Base-by-base conservation (phyloP, 2,113 vertebrate genomes). In the Columbina picui region DNA sequence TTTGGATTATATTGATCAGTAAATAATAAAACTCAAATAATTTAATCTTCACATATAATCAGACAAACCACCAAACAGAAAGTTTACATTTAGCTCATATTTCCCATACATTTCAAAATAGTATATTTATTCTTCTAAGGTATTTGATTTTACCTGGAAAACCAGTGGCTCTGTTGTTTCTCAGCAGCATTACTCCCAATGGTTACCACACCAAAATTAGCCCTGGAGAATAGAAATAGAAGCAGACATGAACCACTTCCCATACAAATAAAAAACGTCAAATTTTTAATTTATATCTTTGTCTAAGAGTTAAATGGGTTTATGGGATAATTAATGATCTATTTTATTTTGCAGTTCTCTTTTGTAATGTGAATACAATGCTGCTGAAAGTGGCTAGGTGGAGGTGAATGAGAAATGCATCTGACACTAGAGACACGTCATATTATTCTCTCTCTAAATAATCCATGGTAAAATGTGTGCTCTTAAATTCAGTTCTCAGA, bases 21-120 rank as follows among this genome's bases (percentile, higher is more conserved):
- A 76, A 87, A 49, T 56, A 70, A 71, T 38, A 5, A 83, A 74
- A 55, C 1, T 55, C 57, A 47, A 52, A 50, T 20, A 67, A 52
- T 25, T 63, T n/a, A n/a, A 27, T 61, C 25, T 82, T 78, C 52
- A 59, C 1, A 87, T 8, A 41, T 79, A 79, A 59, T 41, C 19
- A 53, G 50, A 38, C 1, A 87, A 79, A 76, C 2, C 5, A 61
- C 1, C 1, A 21, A 8, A 25, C 0, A 10, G 26, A 47, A 75
- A 27, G 10, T 15, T 69, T 88, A 45, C 1, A 19, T 41, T 77
- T n/a, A 59, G 5, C 22, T 67, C 38, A 0, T 20, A n/a, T 75
- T 83, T 81, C 16, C 20, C 10, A 74, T 67, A 36, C 5, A 41
- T 12, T 13, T 70, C 4, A 20, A 63, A 84, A 53, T 9, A 56